These are phyloP conservation scores for Gisinianus flammeolus DNA, from an alignment of 2,888 invertebrate genomes.

Conservation along the genomic window DNA sequence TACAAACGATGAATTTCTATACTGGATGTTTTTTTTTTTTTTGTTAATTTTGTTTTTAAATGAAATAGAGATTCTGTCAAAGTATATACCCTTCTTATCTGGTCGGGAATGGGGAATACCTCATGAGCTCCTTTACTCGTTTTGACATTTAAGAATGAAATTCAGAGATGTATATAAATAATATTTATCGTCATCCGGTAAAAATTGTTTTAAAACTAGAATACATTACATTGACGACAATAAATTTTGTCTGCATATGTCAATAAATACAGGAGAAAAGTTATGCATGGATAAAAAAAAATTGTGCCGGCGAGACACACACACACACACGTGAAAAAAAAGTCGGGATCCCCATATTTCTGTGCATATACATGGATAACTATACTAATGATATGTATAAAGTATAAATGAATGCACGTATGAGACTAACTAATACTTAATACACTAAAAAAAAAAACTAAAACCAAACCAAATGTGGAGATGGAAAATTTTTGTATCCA, in stretches of 20 bases:
- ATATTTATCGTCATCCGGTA: slow-evolving; percentile 37
- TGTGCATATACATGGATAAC: neutral
- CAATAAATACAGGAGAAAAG: slow-evolving; percentile 32
- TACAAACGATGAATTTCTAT: too few species aligned
- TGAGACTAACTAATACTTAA: too few species aligned
- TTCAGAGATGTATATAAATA: slow-evolving; percentile 22
- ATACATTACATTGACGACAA: slow-evolving; percentile 39
- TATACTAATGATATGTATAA: neutral
- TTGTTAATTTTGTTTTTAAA: too few species aligned
- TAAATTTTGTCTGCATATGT: slow-evolving; percentile 36
- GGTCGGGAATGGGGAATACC: too few species aligned
- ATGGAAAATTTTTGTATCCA: slow-evolving; percentile 21
- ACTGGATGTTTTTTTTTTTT: too few species aligned
- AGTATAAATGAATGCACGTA: neutral
- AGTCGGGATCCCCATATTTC: slow-evolving; percentile 11
- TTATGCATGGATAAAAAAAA: slow-evolving; percentile 24
- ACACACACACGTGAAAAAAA: slow-evolving; percentile 32
- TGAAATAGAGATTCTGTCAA: neutral
- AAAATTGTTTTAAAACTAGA: slow-evolving; percentile 34
- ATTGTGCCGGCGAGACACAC: slow-evolving; percentile 26
- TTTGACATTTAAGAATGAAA: slow-evolving; percentile 29
- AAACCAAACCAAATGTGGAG: slow-evolving; percentile 36
- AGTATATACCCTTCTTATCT: neutral
- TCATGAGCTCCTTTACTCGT: too few species aligned
- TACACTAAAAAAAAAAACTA: neutral